phyloP scores from a whole-genome alignment of 37 sponge, comb jelly and placozoan species.

The Hormiphora californensis region DNA sequence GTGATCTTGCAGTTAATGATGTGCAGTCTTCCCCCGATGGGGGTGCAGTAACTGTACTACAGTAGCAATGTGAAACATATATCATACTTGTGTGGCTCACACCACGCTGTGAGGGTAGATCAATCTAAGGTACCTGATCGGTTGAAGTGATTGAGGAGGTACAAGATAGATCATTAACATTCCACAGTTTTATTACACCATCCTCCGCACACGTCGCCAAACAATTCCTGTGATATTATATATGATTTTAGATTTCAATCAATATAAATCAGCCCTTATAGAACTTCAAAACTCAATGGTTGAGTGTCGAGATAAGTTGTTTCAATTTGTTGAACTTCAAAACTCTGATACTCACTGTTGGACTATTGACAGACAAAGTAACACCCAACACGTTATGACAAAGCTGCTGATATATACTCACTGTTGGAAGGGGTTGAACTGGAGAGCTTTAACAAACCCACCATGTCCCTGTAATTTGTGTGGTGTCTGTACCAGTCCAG shows the following conservation, averaged over 20 bases:
- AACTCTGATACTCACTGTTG: no score
- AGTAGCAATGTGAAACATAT: no score
- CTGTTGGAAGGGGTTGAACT: conserved; percentile 50
- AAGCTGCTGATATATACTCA: not conserved
- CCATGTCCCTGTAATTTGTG: conserved; percentile 3
- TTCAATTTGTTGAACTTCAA: no score
- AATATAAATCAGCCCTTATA: not conserved
- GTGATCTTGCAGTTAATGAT: no score
- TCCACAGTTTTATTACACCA: conserved; percentile 34
- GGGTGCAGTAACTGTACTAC: no score
- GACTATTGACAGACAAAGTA: not conserved
- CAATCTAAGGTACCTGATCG: conserved; percentile 26
- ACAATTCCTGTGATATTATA: conserved; percentile 5
- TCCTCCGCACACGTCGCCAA: conserved; percentile 33
- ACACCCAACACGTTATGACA: not conserved
- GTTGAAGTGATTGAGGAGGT: not conserved
- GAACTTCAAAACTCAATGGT: no score
- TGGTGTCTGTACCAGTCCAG: no score
- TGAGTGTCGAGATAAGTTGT: no score
- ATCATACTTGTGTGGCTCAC: no score
- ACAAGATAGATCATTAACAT: not conserved
- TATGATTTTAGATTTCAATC: not conserved
- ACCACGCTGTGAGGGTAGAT: no score
- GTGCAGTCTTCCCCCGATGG: no score
- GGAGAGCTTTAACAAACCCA: not conserved